phyloP scores from a whole-genome alignment of 2,888 invertebrate species.

The Netelia melanura region DNA sequence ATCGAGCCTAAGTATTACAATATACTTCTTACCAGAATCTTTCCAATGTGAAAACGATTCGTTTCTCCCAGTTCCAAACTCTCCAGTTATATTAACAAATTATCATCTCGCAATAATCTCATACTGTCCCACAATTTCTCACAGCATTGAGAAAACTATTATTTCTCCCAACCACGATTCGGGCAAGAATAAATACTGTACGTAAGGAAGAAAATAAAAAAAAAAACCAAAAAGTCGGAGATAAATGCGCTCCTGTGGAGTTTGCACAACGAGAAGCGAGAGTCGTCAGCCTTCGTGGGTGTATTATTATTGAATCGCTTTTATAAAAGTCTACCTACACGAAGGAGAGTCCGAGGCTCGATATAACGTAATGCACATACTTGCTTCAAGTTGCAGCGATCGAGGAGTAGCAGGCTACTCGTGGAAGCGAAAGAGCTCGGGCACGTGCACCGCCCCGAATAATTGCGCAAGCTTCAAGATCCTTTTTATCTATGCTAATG shows the following conservation, averaged over 20 bases:
- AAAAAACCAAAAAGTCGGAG: conserved; percentile 4
- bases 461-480: conserved; percentile 67
- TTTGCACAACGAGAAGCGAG: conserved; percentile 63
- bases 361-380: conserved; percentile 48
- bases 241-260: conserved; percentile 49
- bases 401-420: conserved; percentile 35
- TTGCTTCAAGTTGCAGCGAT: conserved; percentile 51
- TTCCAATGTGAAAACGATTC: too few relatives aligned
- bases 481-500: conserved; percentile 69
- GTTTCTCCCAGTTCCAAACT: neutral
- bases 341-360: conserved; percentile 59
- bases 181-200: conserved; percentile 3
- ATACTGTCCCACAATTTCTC: conserved; percentile 49
- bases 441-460: conserved; percentile 69
- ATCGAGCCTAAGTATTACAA: conserved; percentile 43
- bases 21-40: conserved; percentile 23
- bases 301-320: conserved; percentile 64
- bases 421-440: conserved; percentile 52
- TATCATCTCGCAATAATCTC: neutral
- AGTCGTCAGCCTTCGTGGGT: conserved; percentile 68
- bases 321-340: conserved; percentile 60
- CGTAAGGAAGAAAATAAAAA: conserved; percentile 1
- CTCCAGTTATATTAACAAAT: neutral
- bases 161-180: neutral
- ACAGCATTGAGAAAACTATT: neutral